A percentile compares a stretch with the other conserved stretches of the same genome.
Conservation (phyloP, 2,113 vertebrate genomes). For the Tinamus guttatus region DNA sequence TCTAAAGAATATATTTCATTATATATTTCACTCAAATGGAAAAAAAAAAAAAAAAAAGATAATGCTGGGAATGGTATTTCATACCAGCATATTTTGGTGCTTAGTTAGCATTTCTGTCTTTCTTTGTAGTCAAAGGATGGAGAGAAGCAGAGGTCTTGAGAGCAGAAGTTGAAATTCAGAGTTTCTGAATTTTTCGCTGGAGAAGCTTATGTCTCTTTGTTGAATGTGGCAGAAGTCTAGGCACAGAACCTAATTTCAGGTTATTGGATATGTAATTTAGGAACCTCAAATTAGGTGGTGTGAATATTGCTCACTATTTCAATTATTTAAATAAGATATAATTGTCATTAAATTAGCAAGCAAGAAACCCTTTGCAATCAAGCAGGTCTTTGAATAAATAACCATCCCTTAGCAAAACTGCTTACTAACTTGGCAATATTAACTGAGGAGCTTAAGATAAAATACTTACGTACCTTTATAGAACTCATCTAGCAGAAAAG, state of each 20-base stretch:
- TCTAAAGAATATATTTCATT: not conserved
- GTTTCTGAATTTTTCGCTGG: not conserved
- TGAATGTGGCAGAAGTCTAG: not conserved
- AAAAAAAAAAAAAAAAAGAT: not conserved
- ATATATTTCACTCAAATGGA: not conserved
- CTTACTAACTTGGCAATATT: not conserved
- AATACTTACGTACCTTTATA: not conserved
- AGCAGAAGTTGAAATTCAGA: not conserved
- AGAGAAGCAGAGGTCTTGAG: not conserved
- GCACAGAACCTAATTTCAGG: not conserved
- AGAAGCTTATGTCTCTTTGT: not conserved
- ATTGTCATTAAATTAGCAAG: not conserved
- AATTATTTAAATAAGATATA: not conserved
- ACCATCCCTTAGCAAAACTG: not conserved
- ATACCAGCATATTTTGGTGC: not conserved
- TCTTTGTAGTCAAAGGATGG: not conserved
- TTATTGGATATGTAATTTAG: not conserved
- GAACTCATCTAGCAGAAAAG: not conserved
- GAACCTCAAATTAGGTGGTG: accelerated
- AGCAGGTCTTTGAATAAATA: not conserved
- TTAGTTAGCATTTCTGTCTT: not conserved
- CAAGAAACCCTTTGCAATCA: not conserved
- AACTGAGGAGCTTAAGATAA: not conserved
- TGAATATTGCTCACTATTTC: not conserved
- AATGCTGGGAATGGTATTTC: not conserved